Evolutionary conservation across 2,797 vertebrate species (phyloP), one percentile per base, ranked within the genome.

Genomic region (Tympanoctomys barrerae): DNA sequence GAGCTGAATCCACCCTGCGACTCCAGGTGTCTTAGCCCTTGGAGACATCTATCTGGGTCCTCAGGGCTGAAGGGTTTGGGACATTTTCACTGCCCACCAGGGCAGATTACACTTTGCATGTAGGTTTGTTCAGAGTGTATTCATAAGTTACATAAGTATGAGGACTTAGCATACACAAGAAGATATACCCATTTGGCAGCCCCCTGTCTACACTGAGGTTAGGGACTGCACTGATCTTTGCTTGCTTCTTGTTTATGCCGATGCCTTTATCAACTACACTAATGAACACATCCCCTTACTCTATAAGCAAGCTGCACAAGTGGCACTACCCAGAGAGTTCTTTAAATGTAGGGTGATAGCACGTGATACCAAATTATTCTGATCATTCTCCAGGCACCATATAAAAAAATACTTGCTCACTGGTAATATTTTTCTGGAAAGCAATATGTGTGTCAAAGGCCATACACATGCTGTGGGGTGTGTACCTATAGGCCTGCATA

Each of bases 151-250:
- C 13, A 61, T 2, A 22, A 5, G 49, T 8, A 9, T 0, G n/a
- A 22, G 1, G 7, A 88, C 33, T 8, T 9, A 57, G n/a, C 14
- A 16, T 6, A 19, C 46, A 13, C 22, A 46, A 80, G 54, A 46
- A 33, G 13, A 18, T 0, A 8, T 13, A 0, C 2, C 70, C 18
- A 16, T 73, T 31, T 28, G 26, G 54, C 64, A 28, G 6, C 1
- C 66, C 24, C 5, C 13, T 18, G 42, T 64, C 66, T 8, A 4
- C 5, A 2, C 8, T 24, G 36, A 62, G 21, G 33, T 5, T 0
- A 61, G 36, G 52, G 62, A 16, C 7, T 26, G 36, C 24, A 2
- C 57, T 5, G 0, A 24, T 39, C 42, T 4, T 24, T 18, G 0
- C 8, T 33, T n/a, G 13, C 24, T 66, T 26, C 52, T 46, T 22